Base-by-base conservation (phyloP, 2,888 invertebrate genomes). In the Ormia ochracea region DNA sequence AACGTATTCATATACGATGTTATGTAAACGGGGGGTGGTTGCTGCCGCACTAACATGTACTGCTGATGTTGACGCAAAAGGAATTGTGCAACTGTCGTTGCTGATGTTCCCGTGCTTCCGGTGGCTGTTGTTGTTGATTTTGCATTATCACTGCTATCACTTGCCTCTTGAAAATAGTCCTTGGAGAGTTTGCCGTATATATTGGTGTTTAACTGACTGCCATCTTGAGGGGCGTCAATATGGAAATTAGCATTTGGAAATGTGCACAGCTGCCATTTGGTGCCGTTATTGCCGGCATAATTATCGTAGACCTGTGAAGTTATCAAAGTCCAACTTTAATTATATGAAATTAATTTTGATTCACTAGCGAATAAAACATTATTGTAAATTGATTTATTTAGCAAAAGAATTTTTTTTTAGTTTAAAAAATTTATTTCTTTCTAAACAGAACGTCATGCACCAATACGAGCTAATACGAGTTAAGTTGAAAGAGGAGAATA, bases 211-310 rank as follows among this genome's bases (percentile, higher is more conserved):
- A 61, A 66, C 28, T 68, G 61, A 50, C 56, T 68, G 28, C 31
- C 78, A 59, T 75, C 69, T 10, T 48, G 31, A 41, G 68, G 26
- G 61, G 33, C 80, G 70, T 45, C 73, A 21, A 76, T 68, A 26
- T 79, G 82, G 31, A 81, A 63, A 66, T 81, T 78, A 63, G 82
- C 75, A 78, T 86, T 84, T 38, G 87, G 83, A 78, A 87, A 52
- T 89, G 89, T 84, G 85, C 94, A 94, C 31, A 94, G 90, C 31
- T 91, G 91, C 94, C 94, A 94, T 65, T 91, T 90, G 0, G 94
- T 94, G 36, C 94, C 94, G 87, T 94, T 94, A 82, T 90, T 90
- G 84, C 94, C 94, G 0, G 93, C 92, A 88, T 94, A 94, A 87
- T 92, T 93, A 88, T 94, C 94, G 83, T 90, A 91, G 17, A 92